Conservation (phyloP, 2,113 vertebrate genomes). For the Choloepus hoffmanni region DNA sequence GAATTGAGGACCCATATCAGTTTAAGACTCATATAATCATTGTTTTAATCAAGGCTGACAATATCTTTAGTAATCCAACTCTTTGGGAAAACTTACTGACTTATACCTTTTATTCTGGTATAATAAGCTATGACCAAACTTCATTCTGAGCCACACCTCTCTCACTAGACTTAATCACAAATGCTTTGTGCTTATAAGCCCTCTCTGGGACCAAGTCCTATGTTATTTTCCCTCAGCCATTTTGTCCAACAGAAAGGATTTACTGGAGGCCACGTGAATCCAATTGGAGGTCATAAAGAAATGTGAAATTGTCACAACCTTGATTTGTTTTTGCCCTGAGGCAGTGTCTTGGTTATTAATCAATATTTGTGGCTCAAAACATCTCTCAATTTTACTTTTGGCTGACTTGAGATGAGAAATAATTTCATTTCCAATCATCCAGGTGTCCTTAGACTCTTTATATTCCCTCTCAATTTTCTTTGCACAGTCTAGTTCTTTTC, state of each 20-base stretch:
- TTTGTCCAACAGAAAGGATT: neutral
- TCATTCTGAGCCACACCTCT: neutral
- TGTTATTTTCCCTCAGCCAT: neutral
- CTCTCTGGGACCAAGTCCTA: neutral
- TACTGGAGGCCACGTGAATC: neutral
- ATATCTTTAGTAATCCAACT: neutral
- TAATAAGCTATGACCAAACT: neutral
- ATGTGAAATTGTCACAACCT: neutral
- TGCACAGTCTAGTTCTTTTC: neutral
- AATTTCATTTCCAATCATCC: neutral
- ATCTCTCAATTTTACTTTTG: neutral
- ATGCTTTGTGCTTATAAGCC: neutral
- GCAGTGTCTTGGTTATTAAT: neutral
- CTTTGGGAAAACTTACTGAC: neutral
- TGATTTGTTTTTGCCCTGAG: neutral
- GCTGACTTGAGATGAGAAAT: neutral
- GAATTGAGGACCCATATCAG: neutral
- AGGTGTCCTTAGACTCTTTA: neutral
- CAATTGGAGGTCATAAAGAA: slow-evolving; percentile 5
- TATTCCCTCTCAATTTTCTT: neutral
- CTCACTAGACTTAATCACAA: neutral
- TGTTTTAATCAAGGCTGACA: neutral
- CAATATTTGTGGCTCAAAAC: neutral
- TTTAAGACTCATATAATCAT: neutral
- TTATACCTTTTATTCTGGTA: neutral